These are phyloP conservation scores for Muraenolepis orangiensis DNA, from an alignment of 2,797 vertebrate species.

Conservation along the genomic window DNA sequence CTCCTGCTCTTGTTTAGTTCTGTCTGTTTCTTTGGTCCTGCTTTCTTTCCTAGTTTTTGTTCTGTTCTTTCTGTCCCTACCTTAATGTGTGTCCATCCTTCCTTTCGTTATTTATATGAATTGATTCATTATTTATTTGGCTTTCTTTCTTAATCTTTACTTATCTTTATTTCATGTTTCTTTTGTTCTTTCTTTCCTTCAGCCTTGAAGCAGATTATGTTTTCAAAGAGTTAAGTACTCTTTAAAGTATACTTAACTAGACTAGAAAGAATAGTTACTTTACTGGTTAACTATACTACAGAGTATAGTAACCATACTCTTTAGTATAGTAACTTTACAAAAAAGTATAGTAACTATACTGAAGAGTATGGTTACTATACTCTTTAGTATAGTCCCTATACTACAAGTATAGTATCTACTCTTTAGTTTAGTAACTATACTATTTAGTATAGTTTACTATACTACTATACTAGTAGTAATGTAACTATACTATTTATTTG, in stretches of 20 bases:
- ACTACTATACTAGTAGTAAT: too few relatives aligned
- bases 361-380: background rate
- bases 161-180: background rate
- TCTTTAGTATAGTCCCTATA: conserved; percentile 1
- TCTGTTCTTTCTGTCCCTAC: background rate
- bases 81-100: background rate
- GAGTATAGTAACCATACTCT: background rate
- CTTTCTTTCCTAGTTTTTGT: background rate
- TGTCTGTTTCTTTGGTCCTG: background rate
- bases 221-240: background rate
- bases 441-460: too few relatives aligned
- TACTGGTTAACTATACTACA: conserved; percentile 12
- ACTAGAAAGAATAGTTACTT: too few relatives aligned
- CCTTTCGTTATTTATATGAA: background rate
- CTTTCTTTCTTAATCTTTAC: too few relatives aligned
- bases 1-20: background rate
- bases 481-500: too few relatives aligned
- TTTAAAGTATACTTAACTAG: too few relatives aligned
- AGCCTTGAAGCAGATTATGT: background rate
- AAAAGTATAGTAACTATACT: too few relatives aligned
- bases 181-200: background rate
- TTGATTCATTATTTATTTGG: background rate
- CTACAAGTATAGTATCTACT: conserved; percentile 15
- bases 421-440: too few relatives aligned
- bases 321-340: too few relatives aligned